Conservation (phyloP, 2,888 invertebrate species). For the Hymenopus coronatus region DNA sequence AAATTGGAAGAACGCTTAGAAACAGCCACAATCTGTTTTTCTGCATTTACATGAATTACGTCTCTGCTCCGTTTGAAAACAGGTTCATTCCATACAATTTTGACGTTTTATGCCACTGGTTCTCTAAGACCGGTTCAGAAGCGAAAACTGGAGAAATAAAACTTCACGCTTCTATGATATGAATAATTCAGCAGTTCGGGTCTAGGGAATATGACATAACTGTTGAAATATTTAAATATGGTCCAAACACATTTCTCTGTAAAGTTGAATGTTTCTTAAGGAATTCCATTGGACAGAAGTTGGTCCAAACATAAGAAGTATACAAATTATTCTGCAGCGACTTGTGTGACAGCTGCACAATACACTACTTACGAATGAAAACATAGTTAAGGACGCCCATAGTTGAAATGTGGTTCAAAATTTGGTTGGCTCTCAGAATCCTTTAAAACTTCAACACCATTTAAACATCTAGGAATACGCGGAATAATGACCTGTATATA, state of each 20-base stretch:
- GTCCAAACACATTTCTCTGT: neutral
- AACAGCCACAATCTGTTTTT: neutral
- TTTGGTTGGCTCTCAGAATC: too few species aligned
- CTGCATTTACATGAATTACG: neutral
- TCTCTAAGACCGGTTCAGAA: neutral
- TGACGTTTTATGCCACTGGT: neutral
- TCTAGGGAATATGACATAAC: neutral
- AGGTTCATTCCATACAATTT: neutral
- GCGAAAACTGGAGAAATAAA: neutral
- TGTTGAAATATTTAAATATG: neutral
- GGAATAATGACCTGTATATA: too few species aligned
- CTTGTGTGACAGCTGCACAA: too few species aligned
- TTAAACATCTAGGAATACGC: too few species aligned
- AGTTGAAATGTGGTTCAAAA: too few species aligned
- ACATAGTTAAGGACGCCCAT: too few species aligned
- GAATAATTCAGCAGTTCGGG: neutral
- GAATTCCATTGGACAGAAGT: neutral
- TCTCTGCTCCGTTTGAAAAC: neutral
- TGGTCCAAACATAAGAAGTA: too few species aligned
- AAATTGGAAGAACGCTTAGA: neutral
- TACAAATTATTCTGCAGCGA: too few species aligned
- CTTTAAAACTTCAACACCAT: too few species aligned
- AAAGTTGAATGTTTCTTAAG: neutral
- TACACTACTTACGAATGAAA: too few species aligned
- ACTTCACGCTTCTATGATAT: neutral